Percentiles rank a stretch among this genome's conserved stretches.
Conservation (phyloP, 2,797 vertebrate genomes). For the Phoeniculus purpureus region DNA sequence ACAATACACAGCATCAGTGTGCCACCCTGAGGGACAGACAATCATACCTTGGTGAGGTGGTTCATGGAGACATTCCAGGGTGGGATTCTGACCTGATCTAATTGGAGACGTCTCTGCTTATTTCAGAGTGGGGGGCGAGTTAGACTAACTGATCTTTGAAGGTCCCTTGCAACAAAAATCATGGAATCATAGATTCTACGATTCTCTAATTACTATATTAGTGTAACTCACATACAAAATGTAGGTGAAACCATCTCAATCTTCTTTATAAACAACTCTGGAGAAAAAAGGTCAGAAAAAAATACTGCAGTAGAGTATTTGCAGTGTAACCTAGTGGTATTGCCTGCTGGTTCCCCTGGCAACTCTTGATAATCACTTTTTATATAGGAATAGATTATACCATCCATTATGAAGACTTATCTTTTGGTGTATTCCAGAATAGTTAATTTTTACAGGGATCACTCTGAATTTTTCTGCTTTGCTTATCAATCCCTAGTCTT, state of each 20-base stretch:
- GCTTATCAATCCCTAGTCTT: not conserved
- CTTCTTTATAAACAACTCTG: not conserved
- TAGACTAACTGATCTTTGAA: too few species aligned
- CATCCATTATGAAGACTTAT: not conserved
- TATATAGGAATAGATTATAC: not conserved
- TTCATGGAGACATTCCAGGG: not conserved
- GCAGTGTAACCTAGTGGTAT: not conserved
- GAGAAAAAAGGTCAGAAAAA: not conserved
- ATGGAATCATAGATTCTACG: too few species aligned
- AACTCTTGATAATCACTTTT: not conserved
- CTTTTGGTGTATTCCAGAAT: not conserved
- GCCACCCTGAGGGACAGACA: not conserved
- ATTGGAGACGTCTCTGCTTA: too few species aligned
- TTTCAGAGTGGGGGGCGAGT: too few species aligned
- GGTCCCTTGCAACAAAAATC: too few species aligned
- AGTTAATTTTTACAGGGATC: not conserved
- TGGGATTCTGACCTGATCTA: too few species aligned
- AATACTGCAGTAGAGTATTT: not conserved
- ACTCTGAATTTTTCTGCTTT: not conserved
- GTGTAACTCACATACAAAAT: not conserved
- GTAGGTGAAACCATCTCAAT: not conserved
- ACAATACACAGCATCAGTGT: not conserved
- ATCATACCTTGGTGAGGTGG: accelerated
- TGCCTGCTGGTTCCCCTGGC: not conserved
- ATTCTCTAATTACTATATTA: not conserved